Base-by-base conservation (phyloP, 53 echinoderm and acorn worm genomes). In the Antedon mediterranea region DNA sequence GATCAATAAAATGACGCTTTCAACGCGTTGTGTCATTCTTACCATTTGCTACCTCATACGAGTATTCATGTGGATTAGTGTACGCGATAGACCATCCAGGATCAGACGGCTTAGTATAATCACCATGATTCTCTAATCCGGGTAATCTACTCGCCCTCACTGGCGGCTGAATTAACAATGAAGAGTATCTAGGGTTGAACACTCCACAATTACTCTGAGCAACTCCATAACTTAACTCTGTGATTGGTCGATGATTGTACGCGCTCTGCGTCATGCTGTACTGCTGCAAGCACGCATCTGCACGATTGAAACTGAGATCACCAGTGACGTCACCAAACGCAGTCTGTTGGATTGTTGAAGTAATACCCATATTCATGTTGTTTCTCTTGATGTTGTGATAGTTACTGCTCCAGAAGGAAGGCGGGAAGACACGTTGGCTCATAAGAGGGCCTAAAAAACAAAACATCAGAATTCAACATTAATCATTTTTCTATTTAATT, bases 341-440 rank as follows among this genome's bases (percentile, higher is more conserved):
- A 81, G 81, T 28, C 71, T 27, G 15, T 15, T 71, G 0, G 77
- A 42, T 57, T 41, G 41, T 7, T 11, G 57, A 15, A 30, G 71
- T 11, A 4, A 32, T 26, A 20, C 32, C 30, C 1, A 31, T 8
- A 26, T 75, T 86, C 71, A 42, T 80, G 28, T 30, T 76, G 74
- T 82, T 82, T 37, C 43, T 82, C 78, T 15, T 81, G 72, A 85
- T 85, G 31, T 82, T 82, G 81, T 86, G 78, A 44, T 83, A 85
- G 83, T 88, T 87, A 76, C 85, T 87, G 77, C 89, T 97, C 97
- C 97, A 97, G 77, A 97, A 97, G 4, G 97, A 97, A 37, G 97
- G 90, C 11, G 97, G 97, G 72, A 97, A 92, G 74, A 82, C 88
- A 0, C 97, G 83, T 71, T 92, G 85, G 77, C 92, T 89, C 97